phyloP scores from a whole-genome alignment of 2,113 vertebrate genomes.

The Cygnus buccinator region DNA sequence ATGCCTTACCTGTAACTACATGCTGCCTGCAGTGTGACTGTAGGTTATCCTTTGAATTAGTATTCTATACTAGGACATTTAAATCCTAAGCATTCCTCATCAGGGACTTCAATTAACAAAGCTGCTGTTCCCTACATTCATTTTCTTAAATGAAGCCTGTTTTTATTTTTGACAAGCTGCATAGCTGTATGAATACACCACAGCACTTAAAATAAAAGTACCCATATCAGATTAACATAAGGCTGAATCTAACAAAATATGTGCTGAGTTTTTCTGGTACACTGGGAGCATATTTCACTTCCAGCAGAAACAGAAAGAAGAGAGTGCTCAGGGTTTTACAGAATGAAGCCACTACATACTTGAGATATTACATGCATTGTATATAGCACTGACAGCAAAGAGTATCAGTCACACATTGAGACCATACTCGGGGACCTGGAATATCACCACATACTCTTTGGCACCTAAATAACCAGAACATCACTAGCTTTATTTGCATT shows the following conservation, averaged over 20 bases:
- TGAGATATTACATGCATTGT: background rate
- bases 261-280: background rate
- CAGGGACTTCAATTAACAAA: background rate
- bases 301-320: background rate
- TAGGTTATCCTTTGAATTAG: background rate
- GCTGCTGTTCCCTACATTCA: background rate
- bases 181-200: background rate
- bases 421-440: background rate
- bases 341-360: background rate
- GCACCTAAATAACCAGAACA: slow-evolving; percentile 1
- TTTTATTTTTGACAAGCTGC: background rate
- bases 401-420: background rate
- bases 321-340: background rate
- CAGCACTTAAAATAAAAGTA: background rate
- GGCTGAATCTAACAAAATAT: background rate
- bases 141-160: background rate
- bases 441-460: background rate
- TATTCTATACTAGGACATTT: background rate
- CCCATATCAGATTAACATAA: background rate
- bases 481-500: background rate
- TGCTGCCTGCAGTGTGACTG: background rate
- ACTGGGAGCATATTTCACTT: background rate
- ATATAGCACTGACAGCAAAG: background rate
- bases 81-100: background rate
- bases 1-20: background rate